These are phyloP conservation scores for Falco naumanni DNA, from an alignment of 2,797 vertebrate genomes.

Conservation along the genomic window DNA sequence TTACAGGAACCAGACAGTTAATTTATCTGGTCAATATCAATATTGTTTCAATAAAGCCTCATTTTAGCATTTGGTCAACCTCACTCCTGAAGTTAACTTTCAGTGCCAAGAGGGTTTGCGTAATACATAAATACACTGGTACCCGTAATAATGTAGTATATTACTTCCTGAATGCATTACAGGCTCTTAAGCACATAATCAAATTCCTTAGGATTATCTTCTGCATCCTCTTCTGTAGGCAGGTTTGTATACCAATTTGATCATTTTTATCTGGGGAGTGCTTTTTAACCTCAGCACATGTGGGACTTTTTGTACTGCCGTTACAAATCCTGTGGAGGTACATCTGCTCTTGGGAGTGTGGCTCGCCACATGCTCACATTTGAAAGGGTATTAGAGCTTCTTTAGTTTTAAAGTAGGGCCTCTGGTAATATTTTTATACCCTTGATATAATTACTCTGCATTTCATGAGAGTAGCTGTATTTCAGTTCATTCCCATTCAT, in stretches of 20 bases:
- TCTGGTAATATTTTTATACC: not conserved
- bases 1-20: not conserved
- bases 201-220: conserved; percentile 44
- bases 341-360: not conserved
- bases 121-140: not conserved
- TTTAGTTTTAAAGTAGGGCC: not conserved
- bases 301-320: not conserved
- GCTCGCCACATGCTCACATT: not conserved
- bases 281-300: not conserved
- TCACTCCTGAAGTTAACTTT: not conserved
- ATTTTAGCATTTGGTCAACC: not conserved
- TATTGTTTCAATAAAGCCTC: not conserved
- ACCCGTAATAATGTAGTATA: not conserved
- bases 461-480: not conserved
- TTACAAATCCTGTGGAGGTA: not conserved
- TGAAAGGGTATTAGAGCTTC: not conserved
- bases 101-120: not conserved
- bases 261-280: not conserved
- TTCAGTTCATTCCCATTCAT: not conserved
- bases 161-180: conserved; percentile 41
- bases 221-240: not conserved
- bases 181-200: conserved; percentile 39
- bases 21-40: not conserved
- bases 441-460: not conserved
- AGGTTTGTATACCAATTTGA: not conserved